Percentiles rank a stretch among this genome's conserved stretches.
Conservation (phyloP, 2,113 vertebrate genomes). For the Pluvialis apricaria region DNA sequence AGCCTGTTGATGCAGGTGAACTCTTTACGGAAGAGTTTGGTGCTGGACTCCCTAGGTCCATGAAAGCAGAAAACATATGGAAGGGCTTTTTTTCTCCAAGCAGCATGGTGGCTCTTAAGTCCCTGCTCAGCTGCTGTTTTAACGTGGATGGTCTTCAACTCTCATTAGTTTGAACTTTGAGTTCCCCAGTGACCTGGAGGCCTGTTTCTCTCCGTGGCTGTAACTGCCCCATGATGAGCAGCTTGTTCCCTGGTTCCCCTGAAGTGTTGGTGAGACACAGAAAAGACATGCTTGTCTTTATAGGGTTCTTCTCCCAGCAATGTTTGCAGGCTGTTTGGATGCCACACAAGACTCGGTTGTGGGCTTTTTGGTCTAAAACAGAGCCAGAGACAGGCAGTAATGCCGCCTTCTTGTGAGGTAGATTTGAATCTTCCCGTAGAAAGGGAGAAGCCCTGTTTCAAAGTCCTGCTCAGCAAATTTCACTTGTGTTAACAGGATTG, state of each 20-base stretch:
- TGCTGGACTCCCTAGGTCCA: not conserved
- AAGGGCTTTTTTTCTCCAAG: not conserved
- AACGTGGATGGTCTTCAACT: not conserved
- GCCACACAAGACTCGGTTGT: accelerated
- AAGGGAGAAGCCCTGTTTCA: not conserved
- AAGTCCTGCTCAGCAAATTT: not conserved
- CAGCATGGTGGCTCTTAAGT: not conserved
- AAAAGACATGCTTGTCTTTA: not conserved
- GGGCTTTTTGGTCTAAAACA: not conserved
- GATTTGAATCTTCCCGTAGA: not conserved
- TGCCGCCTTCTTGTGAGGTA: not conserved
- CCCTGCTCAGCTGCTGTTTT: not conserved
- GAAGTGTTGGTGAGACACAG: not conserved
- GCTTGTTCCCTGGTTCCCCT: not conserved
- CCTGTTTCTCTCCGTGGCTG: not conserved
- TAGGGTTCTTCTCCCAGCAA: not conserved
- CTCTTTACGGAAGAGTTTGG: not conserved
- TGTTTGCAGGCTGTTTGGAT: not conserved
- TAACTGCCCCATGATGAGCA: accelerated
- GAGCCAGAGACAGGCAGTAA: not conserved
- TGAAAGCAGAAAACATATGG: not conserved
- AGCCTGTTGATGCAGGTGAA: not conserved
- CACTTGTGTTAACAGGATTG: not conserved
- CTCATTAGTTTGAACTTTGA: not conserved
- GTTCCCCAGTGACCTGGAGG: not conserved